A percentile compares a stretch with the other conserved stretches of the same genome.
These are phyloP conservation scores for Aphelinus atriplicis DNA, from an alignment of 1,140 invertebrate genomes.

Conservation along the genomic window DNA sequence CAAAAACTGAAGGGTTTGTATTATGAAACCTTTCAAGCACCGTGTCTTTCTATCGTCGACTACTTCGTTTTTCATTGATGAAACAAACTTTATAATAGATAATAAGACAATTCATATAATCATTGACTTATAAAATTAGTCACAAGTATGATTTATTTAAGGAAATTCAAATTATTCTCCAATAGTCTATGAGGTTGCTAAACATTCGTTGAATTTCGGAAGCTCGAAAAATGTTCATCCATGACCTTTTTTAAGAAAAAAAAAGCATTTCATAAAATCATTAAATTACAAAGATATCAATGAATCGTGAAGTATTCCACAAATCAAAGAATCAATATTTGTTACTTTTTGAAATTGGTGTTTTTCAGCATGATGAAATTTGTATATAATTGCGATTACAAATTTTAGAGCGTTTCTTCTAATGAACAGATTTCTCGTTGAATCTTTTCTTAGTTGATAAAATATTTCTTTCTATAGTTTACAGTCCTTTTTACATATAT, in stretches of 20 bases:
- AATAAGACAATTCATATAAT: neutral
- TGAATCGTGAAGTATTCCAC: constrained; percentile 21
- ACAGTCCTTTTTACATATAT: constrained; percentile 31
- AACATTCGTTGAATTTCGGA: neutral
- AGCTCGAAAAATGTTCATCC: constrained; percentile 20
- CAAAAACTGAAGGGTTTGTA: constrained; percentile 4
- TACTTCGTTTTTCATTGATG: constrained; percentile 18
- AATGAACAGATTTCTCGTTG: constrained; percentile 10
- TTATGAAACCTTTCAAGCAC: constrained; percentile 2
- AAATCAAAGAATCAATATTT: constrained; percentile 7
- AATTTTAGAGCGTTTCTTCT: constrained; percentile 16
- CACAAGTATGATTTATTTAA: too few relatives aligned
- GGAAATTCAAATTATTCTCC: too few relatives aligned
- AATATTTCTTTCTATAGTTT: constrained; percentile 29
- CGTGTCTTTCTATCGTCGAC: constrained; percentile 27
- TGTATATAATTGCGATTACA: constrained; percentile 19
- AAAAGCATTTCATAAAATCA: constrained; percentile 22
- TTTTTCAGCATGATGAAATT: constrained; percentile 11
- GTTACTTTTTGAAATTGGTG: constrained; percentile 8
- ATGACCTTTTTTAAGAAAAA: constrained; percentile 34
- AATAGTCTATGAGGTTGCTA: neutral
- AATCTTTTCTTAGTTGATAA: constrained; percentile 12
- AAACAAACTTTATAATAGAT: constrained; percentile 19
- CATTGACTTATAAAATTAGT: too few relatives aligned
- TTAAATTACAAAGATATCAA: constrained; percentile 31